Percentiles rank a stretch among this genome's conserved stretches.
Conservation (phyloP, 1,140 invertebrate genomes). For the Trichonephila clavipes region DNA sequence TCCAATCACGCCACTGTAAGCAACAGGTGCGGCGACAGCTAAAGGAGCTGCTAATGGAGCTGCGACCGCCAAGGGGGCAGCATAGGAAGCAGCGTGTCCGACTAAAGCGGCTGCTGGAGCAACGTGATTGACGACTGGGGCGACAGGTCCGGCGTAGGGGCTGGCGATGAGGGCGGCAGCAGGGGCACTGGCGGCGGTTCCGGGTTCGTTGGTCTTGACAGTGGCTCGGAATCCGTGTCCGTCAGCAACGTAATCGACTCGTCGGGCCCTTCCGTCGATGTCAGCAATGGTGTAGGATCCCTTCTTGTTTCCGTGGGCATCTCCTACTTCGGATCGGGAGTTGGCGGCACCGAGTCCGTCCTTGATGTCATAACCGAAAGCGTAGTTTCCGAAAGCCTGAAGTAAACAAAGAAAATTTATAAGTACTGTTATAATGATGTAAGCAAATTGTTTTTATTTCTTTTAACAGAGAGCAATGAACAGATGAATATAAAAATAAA, state of each 20-base stretch:
- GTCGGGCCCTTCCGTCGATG: slow-evolving; percentile 69
- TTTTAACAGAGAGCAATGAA: not conserved
- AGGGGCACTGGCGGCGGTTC: slow-evolving; percentile 55
- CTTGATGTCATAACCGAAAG: too few relatives aligned
- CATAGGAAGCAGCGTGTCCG: not conserved
- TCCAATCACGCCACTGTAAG: not conserved
- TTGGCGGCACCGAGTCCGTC: not conserved
- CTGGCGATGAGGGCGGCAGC: slow-evolving; percentile 32
- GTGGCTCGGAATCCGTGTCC: slow-evolving; percentile 70
- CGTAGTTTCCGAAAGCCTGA: not conserved
- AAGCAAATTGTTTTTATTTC: not conserved
- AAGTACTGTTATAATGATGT: not conserved
- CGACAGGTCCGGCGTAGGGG: slow-evolving; percentile 45
- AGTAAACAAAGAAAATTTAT: not conserved
- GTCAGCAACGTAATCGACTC: slow-evolving; percentile 77
- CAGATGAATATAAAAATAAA: not conserved
- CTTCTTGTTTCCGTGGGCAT: slow-evolving; percentile 6
- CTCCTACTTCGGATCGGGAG: not conserved
- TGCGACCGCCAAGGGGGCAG: not conserved
- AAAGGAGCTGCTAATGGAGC: not conserved
- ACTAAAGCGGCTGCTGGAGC: slow-evolving; percentile 4
- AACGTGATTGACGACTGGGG: slow-evolving; percentile 38
- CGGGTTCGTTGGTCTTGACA: slow-evolving; percentile 61
- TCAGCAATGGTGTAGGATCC: slow-evolving; percentile 75
- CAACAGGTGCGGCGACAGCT: not conserved